phyloP scores from a whole-genome alignment of 2,888 invertebrate species.

The Acrocyrtus sp. region DNA sequence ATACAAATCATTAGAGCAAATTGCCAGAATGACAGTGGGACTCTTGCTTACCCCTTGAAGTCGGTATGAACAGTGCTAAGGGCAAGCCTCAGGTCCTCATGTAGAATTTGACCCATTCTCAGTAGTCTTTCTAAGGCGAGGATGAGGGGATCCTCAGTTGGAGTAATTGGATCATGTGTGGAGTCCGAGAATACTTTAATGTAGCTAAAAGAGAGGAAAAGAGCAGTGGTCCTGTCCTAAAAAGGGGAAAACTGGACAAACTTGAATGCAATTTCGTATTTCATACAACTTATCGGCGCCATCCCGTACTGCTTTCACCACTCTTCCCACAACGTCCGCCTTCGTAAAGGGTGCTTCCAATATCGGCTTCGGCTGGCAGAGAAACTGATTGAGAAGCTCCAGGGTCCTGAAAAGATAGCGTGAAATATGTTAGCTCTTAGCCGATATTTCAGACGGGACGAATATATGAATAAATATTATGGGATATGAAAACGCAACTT shows the following conservation, averaged over 20 bases:
- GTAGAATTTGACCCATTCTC: conserved; percentile 46
- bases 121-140: conserved; percentile 30
- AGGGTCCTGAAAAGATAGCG: conserved; percentile 13
- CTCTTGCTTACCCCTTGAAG: conserved; percentile 37
- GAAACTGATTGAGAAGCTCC: conserved; percentile 26
- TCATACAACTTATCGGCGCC: conserved; percentile 46
- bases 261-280: too few species aligned
- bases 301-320: conserved; percentile 25
- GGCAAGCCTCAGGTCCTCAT: conserved; percentile 44
- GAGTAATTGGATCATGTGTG: background rate
- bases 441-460: too few species aligned
- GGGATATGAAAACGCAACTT: too few species aligned
- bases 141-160: conserved; percentile 11
- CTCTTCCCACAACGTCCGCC: conserved; percentile 1
- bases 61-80: conserved; percentile 31
- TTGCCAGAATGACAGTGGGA: too few species aligned
- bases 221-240: too few species aligned
- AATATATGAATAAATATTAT: too few species aligned
- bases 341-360: conserved; percentile 17
- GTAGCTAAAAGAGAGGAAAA: conserved; percentile 12
- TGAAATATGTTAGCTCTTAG: too few species aligned
- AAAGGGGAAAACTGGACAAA: background rate
- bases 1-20: background rate
- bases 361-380: background rate
- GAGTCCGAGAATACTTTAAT: conserved; percentile 40